These are phyloP conservation scores for Cnemophilus loriae DNA, from an alignment of 2,113 vertebrate genomes.

Conservation along the genomic window DNA sequence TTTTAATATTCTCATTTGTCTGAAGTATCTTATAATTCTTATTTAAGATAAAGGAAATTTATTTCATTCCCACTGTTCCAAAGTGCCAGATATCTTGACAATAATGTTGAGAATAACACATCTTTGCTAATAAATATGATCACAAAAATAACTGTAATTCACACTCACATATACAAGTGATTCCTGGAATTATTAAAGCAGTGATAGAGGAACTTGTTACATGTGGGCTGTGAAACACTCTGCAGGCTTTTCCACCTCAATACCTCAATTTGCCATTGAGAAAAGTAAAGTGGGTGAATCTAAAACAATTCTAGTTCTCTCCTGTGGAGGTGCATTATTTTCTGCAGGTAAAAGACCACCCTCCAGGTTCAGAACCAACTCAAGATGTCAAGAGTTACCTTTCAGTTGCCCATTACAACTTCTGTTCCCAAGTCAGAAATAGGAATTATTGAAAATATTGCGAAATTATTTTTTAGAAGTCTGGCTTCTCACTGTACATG, in stretches of 20 bases:
- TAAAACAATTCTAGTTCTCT: not conserved
- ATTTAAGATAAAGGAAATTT: not conserved
- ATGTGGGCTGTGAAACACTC: not conserved
- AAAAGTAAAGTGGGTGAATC: not conserved
- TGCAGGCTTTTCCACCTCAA: not conserved
- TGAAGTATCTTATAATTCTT: not conserved
- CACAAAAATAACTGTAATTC: not conserved
- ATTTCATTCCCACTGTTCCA: not conserved
- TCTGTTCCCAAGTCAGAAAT: not conserved
- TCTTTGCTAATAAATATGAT: not conserved
- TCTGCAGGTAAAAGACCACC: not conserved
- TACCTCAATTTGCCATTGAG: not conserved
- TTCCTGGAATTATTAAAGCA: not conserved
- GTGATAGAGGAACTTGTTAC: not conserved
- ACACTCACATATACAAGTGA: not conserved
- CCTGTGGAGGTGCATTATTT: not conserved
- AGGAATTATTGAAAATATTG: not conserved
- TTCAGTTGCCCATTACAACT: not conserved
- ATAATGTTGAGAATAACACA: not conserved
- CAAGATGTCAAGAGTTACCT: not conserved
- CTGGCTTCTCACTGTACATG: not conserved
- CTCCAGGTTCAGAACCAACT: not conserved
- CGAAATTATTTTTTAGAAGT: not conserved
- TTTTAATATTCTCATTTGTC: not conserved
- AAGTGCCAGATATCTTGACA: not conserved